Evolutionary conservation across 1,140 invertebrate genomes (phyloP), one percentile per base, ranked within the genome.

Genomic region (Psix sp.): DNA sequence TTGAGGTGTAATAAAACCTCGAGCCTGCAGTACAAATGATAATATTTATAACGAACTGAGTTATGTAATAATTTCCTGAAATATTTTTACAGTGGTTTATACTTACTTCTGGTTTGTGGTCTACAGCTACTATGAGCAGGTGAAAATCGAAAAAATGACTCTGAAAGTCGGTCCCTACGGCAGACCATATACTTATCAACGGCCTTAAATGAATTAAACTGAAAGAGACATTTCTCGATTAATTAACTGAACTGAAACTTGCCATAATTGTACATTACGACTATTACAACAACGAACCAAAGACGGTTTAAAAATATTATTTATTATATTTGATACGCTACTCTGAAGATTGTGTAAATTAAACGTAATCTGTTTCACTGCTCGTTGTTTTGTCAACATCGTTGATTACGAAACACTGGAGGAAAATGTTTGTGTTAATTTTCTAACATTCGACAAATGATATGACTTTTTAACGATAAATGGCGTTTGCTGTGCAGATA

Each of bases 31-130:
- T n/a, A n/a, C n/a, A n/a, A n/a, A n/a, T n/a, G n/a, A n/a, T n/a
- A n/a, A n/a, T n/a, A n/a, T 17, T 40, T 62, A 13, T 35, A n/a
- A 57, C n/a, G 43, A 57, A 48, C 33, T 36, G 40, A 33, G 24
- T 59, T 62, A n/a, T n/a, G n/a, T n/a, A n/a, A n/a, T n/a, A n/a
- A n/a, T n/a, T n/a, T n/a, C n/a, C n/a, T n/a, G n/a, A n/a, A n/a
- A n/a, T 26, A 39, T 40, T 14, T 57, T 60, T 38, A 49, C 88
- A 91, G 92, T 90, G 75, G 82, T 91, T 35, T 94, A 89, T 82
- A 87, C 90, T 52, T 94, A 92, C 88, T 89, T 92, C 81, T 94
- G 93, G 93, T 87, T 91, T 40, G 93, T 94, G 18, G 92, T 93
- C 15, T 94, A 91, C 86, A 94, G 93, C 77, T 93, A 93, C 78